Evolutionary conservation across 2,113 vertebrate genomes (phyloP).

Genomic region (Hippocampus barbouri): DNA sequence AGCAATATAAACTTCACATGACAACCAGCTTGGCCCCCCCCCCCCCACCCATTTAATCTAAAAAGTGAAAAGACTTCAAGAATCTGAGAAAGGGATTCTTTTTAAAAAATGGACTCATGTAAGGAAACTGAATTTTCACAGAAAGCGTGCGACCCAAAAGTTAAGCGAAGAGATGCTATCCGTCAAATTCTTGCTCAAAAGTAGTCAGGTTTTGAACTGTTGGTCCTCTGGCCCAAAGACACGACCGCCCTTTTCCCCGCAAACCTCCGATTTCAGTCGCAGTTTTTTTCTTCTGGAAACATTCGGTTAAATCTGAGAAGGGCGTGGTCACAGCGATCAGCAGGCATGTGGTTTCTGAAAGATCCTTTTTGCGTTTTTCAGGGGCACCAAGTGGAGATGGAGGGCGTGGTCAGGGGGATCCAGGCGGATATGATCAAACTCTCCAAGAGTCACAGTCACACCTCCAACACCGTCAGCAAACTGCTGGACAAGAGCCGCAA

Average conservation of each 20-base stretch:
- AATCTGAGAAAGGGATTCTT: not conserved
- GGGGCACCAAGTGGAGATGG: constrained; percentile 83
- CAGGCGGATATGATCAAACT: constrained; percentile 88
- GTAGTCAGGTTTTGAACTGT: no score
- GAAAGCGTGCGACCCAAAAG: not conserved
- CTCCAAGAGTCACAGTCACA: constrained; percentile 86
- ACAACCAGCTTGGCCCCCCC: not conserved
- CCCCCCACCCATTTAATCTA: no score
- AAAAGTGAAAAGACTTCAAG: no score
- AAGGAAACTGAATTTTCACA: not conserved
- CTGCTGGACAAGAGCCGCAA: constrained; percentile 94
- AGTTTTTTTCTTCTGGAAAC: not conserved
- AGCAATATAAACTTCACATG: not conserved
- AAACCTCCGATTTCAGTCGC: not conserved
- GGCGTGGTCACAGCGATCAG: not conserved
- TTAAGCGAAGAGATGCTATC: not conserved
- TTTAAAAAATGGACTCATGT: not conserved
- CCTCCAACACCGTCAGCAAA: constrained; percentile 87
- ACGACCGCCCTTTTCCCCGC: no score
- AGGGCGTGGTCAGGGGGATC: constrained; percentile 85
- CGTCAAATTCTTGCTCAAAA: not conserved
- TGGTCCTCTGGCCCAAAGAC: no score
- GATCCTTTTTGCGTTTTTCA: constrained; percentile 3
- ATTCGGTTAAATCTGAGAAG: not conserved
- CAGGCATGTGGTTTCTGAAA: not conserved